Conservation (phyloP, 1,140 invertebrate genomes). For the Calliopsis andreniformis region DNA sequence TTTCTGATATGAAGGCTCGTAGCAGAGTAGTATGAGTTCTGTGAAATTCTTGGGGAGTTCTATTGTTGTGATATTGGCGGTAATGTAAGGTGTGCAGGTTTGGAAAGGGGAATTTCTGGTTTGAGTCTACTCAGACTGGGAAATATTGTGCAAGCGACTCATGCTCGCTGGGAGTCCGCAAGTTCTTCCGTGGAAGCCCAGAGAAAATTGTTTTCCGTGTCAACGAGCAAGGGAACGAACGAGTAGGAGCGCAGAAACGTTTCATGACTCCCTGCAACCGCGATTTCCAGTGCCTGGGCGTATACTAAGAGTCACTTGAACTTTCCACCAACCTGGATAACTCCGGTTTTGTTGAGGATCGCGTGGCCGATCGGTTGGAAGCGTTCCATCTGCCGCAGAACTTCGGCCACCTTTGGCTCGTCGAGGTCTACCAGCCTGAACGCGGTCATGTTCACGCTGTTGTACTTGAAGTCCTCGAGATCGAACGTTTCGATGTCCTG, state of each 20-base stretch:
- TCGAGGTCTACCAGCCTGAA: constrained; percentile 93
- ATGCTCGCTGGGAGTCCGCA: neutral
- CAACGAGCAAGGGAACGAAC: neutral
- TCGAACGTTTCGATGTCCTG: constrained; percentile 94
- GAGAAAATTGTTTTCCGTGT: constrained; percentile 33
- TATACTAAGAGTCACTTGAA: constrained; percentile 34
- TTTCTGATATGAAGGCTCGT: too few species aligned
- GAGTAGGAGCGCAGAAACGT: neutral
- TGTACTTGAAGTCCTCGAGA: constrained; percentile 96
- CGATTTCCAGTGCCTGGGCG: constrained; percentile 23
- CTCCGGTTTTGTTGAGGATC: constrained; percentile 88
- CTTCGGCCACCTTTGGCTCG: constrained; percentile 87
- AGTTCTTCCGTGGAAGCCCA: neutral
- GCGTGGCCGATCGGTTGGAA: constrained; percentile 91
- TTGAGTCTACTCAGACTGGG: too few species aligned
- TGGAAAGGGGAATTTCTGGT: neutral
- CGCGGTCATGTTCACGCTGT: constrained; percentile 95
- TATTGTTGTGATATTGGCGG: too few species aligned
- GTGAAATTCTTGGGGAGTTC: too few species aligned
- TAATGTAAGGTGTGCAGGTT: too few species aligned
- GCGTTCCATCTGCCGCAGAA: constrained; percentile 92
- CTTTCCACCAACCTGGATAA: constrained; percentile 85
- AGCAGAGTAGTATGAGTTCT: too few species aligned
- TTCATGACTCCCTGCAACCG: neutral
- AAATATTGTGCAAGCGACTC: too few species aligned